Evolutionary conservation across 2,888 invertebrate species (phyloP), one percentile per base, ranked within the genome.

Genomic region (Mesochorus sp.): DNA sequence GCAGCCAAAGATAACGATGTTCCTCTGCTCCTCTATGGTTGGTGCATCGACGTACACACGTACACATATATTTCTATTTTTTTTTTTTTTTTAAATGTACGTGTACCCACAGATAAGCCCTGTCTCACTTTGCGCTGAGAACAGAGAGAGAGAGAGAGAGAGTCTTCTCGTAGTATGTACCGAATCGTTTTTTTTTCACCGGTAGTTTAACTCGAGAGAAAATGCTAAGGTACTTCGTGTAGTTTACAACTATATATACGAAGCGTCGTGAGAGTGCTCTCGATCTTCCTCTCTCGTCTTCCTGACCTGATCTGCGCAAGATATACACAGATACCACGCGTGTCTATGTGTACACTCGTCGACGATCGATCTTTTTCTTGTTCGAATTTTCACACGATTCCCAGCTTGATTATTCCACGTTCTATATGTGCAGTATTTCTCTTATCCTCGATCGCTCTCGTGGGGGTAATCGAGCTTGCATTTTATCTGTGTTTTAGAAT

Each of bases 231-330:
- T 53, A 53, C 37, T 49, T 64, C 26, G 6, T 19, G 47, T 14
- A 21, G 31, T 34, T 8, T 53, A 28, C 51, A 10, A 28, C 21
- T 49, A 24, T 24, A n/a, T n/a, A 10, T 4, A 31, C 24, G 19
- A 59, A 31, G 72, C 77, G 77, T n/a, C n/a, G n/a, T 77, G 77
- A 73, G 77, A 77, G 55, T 73, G 62, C 67, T 72, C 72, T 26
- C 67, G 77, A 67, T 62, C 37, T 62, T 62, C 37, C 39, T 44
- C 14, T 10, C 55, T 42, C 47, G 42, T 28, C 19, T 31, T 39
- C 24, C 53, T 34, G 67, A 66, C 39, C 59, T 39, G 61, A 55
- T 68, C 26, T 37, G 21, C 55, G 28, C 12, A 19, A 49, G 70
- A 64, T 64, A n/a, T n/a, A n/a, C n/a, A n/a, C n/a, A n/a, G n/a